Evolutionary conservation across 1,140 invertebrate species (phyloP).

Genomic region (Pemphigus obesinymphae): DNA sequence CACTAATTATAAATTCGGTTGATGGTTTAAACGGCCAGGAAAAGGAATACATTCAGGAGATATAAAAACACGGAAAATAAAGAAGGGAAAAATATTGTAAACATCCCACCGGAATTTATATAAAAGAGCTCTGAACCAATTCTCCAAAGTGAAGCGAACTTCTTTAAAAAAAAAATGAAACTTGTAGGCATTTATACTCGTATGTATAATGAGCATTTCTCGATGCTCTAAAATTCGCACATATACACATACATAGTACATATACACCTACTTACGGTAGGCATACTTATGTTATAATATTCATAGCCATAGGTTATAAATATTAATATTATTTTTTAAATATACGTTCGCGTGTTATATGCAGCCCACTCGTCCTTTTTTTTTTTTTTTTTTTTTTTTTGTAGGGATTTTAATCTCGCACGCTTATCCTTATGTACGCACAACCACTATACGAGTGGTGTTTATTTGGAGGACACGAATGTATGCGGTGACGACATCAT

Average conservation of each 20-base stretch:
- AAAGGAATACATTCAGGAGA: too few relatives aligned
- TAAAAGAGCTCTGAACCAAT: background rate
- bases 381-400: too few relatives aligned
- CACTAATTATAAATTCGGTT: slow-evolving; percentile 23
- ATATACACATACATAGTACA: too few relatives aligned
- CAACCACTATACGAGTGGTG: background rate
- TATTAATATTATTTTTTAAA: background rate
- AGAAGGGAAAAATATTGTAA: background rate
- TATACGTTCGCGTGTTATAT: background rate
- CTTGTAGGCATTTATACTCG: too few relatives aligned
- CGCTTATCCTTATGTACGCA: background rate
- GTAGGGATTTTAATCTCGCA: background rate
- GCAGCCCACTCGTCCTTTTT: background rate
- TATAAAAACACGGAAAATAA: background rate
- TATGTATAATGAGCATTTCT: too few relatives aligned
- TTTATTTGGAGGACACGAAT: background rate
- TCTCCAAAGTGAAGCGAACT: background rate
- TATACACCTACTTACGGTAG: background rate
- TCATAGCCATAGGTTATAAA: slow-evolving; percentile 2
- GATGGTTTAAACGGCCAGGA: background rate
- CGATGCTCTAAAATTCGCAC: too few relatives aligned
- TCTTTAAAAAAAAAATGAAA: too few relatives aligned
- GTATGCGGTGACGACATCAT: background rate
- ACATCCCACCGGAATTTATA: background rate
- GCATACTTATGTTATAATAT: background rate